These are phyloP conservation scores for Muschampia plurimacula DNA, from an alignment of 2,888 invertebrate genomes.

Conservation along the genomic window DNA sequence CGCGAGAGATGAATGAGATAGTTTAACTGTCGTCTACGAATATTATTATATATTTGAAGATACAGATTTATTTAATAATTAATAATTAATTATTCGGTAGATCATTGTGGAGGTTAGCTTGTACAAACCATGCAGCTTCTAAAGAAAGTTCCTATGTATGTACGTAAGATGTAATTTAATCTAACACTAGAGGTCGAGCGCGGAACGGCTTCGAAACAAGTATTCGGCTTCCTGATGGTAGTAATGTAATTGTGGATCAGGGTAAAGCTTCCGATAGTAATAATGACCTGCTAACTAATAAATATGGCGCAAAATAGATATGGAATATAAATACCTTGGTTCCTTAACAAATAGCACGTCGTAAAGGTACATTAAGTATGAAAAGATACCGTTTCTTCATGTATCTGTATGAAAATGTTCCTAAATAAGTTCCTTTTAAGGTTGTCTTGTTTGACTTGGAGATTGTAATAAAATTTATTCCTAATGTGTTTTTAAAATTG, in stretches of 20 bases:
- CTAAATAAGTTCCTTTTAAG: slow-evolving; percentile 48
- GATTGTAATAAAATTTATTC: slow-evolving; percentile 13
- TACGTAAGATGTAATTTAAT: slow-evolving; percentile 85
- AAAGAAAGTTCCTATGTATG: slow-evolving; percentile 86
- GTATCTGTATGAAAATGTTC: slow-evolving; percentile 45
- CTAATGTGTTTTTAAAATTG: slow-evolving; percentile 16
- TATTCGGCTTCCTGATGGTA: slow-evolving; percentile 64
- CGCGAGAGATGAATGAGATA: slow-evolving; percentile 38
- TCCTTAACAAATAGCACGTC: slow-evolving; percentile 22
- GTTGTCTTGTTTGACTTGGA: slow-evolving; percentile 41
- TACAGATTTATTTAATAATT: slow-evolving; percentile 73
- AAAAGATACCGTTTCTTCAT: not conserved
- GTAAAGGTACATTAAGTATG: slow-evolving; percentile 2
- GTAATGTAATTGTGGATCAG: slow-evolving; percentile 72
- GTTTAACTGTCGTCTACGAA: slow-evolving; percentile 32
- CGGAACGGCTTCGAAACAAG: slow-evolving; percentile 63
- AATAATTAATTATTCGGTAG: slow-evolving; percentile 81
- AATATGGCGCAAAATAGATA: slow-evolving; percentile 37
- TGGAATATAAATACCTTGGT: slow-evolving; percentile 31
- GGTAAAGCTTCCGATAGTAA: slow-evolving; percentile 63
- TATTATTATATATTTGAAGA: slow-evolving; percentile 52
- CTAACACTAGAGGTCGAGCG: slow-evolving; percentile 75
- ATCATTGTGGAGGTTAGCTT: slow-evolving; percentile 85
- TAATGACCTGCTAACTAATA: slow-evolving; percentile 14
- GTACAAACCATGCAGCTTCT: slow-evolving; percentile 86